Evolutionary conservation across 1,140 invertebrate genomes (phyloP).

Genomic region (Druon quercuslanigerum): DNA sequence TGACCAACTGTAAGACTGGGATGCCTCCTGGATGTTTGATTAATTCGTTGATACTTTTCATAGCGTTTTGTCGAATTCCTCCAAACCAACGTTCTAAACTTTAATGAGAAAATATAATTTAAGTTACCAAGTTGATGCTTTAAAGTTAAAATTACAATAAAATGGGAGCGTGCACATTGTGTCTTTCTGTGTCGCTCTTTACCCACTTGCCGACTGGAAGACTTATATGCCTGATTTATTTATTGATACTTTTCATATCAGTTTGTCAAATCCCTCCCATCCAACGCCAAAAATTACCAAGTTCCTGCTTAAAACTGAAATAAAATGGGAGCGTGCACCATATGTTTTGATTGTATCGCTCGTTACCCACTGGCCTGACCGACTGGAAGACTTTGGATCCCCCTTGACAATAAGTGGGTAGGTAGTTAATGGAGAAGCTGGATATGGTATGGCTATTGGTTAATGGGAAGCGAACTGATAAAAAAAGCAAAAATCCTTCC

Average conservation of each 20-base stretch:
- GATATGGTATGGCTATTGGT: too few relatives aligned
- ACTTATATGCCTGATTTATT: too few relatives aligned
- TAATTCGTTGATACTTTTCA: too few relatives aligned
- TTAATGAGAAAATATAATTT: constrained; percentile 37
- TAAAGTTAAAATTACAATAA: constrained; percentile 69
- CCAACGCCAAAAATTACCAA: too few relatives aligned
- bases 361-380: constrained; percentile 46
- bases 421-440: constrained; percentile 16
- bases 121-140: constrained; percentile 71
- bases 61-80: too few relatives aligned
- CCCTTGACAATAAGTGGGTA: neutral
- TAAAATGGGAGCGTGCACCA: constrained; percentile 57
- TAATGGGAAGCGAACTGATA: neutral
- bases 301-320: constrained; percentile 64
- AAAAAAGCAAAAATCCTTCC: neutral
- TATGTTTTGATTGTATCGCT: constrained; percentile 51
- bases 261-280: too few relatives aligned
- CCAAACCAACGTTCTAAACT: too few relatives aligned
- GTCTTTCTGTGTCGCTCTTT: constrained; percentile 55
- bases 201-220: constrained; percentile 38
- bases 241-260: too few relatives aligned
- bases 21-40: neutral
- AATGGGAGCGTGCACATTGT: constrained; percentile 50
- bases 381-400: neutral
- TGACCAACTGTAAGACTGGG: neutral